Percentiles rank a stretch among this genome's conserved stretches.
Evolutionary conservation across 2,113 vertebrate genomes (phyloP).

Genomic region (Dissostichus mawsoni): DNA sequence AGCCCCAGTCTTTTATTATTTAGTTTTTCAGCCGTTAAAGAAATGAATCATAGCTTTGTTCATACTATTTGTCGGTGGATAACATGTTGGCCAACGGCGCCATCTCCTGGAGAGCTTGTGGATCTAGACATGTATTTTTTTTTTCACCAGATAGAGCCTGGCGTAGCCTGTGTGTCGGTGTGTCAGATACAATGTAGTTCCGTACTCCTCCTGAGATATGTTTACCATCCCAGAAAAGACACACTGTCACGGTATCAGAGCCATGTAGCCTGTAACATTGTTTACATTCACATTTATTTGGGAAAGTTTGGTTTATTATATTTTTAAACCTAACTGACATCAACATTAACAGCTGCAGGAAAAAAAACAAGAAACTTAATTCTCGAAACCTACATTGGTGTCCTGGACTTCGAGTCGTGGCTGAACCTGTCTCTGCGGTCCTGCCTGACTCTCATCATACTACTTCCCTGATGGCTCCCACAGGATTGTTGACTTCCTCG

Average conservation of each 20-base stretch:
- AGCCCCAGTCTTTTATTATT: not conserved
- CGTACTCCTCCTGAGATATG: not conserved
- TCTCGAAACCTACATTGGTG: not conserved
- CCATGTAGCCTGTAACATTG: not conserved
- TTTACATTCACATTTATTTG: not conserved
- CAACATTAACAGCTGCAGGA: too few relatives aligned
- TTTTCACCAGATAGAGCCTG: not conserved
- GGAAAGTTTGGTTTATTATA: not conserved
- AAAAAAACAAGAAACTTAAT: too few relatives aligned
- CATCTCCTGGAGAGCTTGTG: conserved; percentile 48
- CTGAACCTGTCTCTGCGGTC: too few relatives aligned
- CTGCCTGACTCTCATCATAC: too few relatives aligned
- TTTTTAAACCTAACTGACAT: not conserved
- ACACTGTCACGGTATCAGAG: not conserved
- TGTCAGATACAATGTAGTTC: not conserved
- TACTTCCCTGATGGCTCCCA: too few relatives aligned
- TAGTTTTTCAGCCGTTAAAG: not conserved
- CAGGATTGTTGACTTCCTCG: too few relatives aligned
- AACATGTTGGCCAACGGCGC: conserved; percentile 28
- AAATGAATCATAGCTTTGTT: not conserved
- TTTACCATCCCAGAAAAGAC: not conserved
- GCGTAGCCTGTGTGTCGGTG: not conserved
- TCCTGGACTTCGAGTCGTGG: too few relatives aligned
- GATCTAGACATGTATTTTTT: too few relatives aligned
- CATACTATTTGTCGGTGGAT: not conserved